phyloP scores from a whole-genome alignment of 2,797 vertebrate species.

The Phalanger gymnotis region DNA sequence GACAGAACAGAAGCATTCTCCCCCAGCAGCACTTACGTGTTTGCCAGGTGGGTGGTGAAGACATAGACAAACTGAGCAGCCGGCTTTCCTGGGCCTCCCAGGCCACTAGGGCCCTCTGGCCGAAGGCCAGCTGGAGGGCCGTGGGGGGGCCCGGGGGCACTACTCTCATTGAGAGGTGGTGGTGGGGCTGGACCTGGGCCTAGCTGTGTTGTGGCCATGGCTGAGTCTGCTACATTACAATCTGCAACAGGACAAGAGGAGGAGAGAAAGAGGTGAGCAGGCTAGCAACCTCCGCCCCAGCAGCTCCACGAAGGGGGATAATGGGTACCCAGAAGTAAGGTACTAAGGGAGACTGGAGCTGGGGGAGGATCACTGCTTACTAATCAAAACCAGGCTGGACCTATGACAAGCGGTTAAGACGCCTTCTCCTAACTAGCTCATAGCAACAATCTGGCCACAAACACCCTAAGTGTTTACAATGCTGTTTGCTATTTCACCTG shows the following conservation, averaged over 20 bases:
- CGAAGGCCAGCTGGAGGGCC: slow-evolving; percentile 82
- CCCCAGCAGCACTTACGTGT: slow-evolving; percentile 89
- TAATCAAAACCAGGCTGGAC: neutral
- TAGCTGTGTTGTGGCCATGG: slow-evolving; percentile 88
- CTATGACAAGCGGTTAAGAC: neutral
- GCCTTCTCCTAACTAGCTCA: neutral
- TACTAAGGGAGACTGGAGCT: neutral
- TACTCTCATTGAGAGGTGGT: slow-evolving; percentile 87
- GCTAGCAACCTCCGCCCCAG: fast-evolving
- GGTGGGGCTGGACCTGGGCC: slow-evolving; percentile 89
- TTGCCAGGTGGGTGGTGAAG: slow-evolving; percentile 96
- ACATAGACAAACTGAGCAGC: slow-evolving; percentile 95
- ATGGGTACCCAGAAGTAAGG: neutral
- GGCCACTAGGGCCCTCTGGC: slow-evolving; percentile 76
- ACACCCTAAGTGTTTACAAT: neutral
- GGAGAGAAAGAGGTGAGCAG: neutral
- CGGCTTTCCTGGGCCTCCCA: slow-evolving; percentile 82
- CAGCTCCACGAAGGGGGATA: no score
- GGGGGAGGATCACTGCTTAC: neutral
- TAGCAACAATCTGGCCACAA: neutral
- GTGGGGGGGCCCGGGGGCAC: slow-evolving; percentile 86
- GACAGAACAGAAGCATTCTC: neutral
- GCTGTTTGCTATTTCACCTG: neutral
- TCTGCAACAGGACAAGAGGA: slow-evolving; percentile 72
- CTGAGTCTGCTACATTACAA: slow-evolving; percentile 91